These are phyloP conservation scores for Indri indri DNA, from an alignment of 2,113 vertebrate genomes.

Conservation along the genomic window DNA sequence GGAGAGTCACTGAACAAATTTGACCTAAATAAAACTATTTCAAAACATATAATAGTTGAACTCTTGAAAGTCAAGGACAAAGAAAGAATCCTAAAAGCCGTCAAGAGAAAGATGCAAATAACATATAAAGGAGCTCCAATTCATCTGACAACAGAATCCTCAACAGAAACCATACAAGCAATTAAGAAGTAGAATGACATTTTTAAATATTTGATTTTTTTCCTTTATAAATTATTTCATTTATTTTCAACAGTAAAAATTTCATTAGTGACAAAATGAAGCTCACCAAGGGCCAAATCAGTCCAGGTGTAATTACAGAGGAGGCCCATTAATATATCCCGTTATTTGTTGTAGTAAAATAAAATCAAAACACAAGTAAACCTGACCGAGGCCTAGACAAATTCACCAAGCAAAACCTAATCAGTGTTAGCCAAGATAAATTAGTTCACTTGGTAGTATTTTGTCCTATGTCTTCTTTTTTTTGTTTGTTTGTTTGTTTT, in stretches of 20 bases:
- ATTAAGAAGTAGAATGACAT: too few species aligned
- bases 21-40: too few species aligned
- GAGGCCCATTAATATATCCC: not conserved
- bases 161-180: too few species aligned
- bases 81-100: too few species aligned
- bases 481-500: too few species aligned
- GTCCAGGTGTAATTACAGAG: not conserved
- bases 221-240: conserved; percentile 28
- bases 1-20: too few species aligned
- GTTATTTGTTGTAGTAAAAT: conserved; percentile 1
- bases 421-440: not conserved
- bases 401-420: not conserved
- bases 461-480: not conserved
- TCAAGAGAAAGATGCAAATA: too few species aligned
- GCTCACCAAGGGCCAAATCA: conserved; percentile 27
- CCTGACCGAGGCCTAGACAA: not conserved
- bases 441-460: not conserved
- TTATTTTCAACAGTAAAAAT: conserved; percentile 49
- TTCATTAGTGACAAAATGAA: conserved; percentile 19
- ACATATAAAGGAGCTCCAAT: too few species aligned
- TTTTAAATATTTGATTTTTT: too few species aligned
- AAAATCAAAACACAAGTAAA: conserved; percentile 4
- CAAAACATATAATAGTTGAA: too few species aligned
- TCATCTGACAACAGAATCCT: too few species aligned
- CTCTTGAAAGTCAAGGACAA: too few species aligned